Evolutionary conservation across 2,113 vertebrate genomes (phyloP), one percentile per base, ranked within the genome.

Genomic region (Elaphurus davidianus): DNA sequence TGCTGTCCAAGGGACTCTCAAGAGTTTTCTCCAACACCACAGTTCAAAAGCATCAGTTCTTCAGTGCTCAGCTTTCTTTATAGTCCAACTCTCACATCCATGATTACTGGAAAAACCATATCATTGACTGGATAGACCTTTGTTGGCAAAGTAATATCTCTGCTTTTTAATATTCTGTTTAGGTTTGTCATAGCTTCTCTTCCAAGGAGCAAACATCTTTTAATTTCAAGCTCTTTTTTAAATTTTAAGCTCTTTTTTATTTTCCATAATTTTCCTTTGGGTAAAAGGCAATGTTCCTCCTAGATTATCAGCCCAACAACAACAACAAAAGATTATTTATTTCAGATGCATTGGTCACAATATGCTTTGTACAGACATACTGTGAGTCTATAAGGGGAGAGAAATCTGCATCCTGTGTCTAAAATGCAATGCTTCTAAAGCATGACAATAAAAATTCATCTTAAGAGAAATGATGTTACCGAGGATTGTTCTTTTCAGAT

Each of bases 221-320:
- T 36, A 71, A 71, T 23, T 71, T 36, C 36, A 36, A 71, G n/a
- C 64, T 36, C 64, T 36, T 71, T 36, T 71, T 12, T 5, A 71
- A 71, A 12, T 36, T 84, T 91, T 76, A 85, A 76, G 43, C 28
- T 95, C 16, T 36, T 71, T 97, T 55, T n/a, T 87, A 50, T 15
- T 52, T 90, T 94, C 97, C 62, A 74, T 91, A 97, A 97, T 92
- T 97, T 84, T 94, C 74, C 85, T 88, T 55, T 91, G 3, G 33
- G 12, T 27, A 13, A 2, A 30, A 86, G 14, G 7, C 12, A 67
- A 17, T 40, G 43, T 27, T 47, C 7, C 3, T 87, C 45, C 40
- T 57, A 79, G 67, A 64, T 71, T 50, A 83, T 57, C 28, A 67
- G 10, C 16, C 6, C 36, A 91, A 54, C 17, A 86, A 87, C 76